These are phyloP conservation scores for Spongilla lacustris DNA, from an alignment of 37 sponge, comb jelly and placozoan species.

Conservation along the genomic window DNA sequence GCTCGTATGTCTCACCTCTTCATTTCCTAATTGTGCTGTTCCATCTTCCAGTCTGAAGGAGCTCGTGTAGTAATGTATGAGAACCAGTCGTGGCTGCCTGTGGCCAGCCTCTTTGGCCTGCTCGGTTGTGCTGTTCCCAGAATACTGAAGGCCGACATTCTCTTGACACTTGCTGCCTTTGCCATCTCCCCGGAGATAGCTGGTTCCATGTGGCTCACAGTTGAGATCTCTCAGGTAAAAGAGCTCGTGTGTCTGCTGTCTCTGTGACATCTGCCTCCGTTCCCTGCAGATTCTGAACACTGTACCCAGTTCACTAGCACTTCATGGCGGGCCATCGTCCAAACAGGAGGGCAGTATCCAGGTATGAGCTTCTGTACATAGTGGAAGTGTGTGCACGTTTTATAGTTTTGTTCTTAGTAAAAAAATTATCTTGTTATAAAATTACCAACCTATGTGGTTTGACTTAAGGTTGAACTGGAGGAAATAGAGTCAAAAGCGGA, in stretches of 20 bases:
- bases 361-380: constrained; percentile 7
- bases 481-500: constrained; percentile 92
- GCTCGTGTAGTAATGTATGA: constrained; percentile 88
- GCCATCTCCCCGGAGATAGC: constrained; percentile 88
- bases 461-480: constrained; percentile 87
- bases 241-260: background rate
- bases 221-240: constrained; percentile 76
- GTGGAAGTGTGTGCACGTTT: no score
- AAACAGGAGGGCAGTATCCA: constrained; percentile 67
- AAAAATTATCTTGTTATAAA: no score
- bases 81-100: constrained; percentile 79
- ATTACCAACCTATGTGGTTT: no score
- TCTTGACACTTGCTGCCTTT: constrained; percentile 83
- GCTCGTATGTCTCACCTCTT: background rate
- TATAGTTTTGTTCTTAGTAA: no score
- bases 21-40: background rate
- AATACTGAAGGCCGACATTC: constrained; percentile 84
- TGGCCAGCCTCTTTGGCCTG: constrained; percentile 85
- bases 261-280: background rate
- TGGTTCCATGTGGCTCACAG: constrained; percentile 69
- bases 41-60: constrained; percentile 65
- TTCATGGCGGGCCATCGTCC: background rate
- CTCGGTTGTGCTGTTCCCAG: constrained; percentile 88
- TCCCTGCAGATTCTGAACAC: constrained; percentile 51
- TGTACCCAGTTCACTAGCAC: background rate